These are phyloP conservation scores for Poeciliopsis gracilis DNA, from an alignment of 2,797 vertebrate genomes.

Conservation along the genomic window DNA sequence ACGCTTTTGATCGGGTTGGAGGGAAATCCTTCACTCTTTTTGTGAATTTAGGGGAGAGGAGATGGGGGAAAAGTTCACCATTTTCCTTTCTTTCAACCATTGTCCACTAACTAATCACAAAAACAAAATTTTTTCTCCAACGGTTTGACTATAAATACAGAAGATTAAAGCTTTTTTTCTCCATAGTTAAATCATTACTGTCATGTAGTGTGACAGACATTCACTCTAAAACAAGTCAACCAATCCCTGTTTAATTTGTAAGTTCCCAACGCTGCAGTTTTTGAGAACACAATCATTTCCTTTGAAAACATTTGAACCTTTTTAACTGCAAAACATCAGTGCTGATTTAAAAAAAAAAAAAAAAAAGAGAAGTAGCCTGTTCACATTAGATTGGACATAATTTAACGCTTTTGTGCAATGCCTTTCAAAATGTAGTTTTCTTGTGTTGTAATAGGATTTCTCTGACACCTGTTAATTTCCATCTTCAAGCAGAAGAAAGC, in stretches of 20 bases:
- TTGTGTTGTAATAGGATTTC: not conserved
- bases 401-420: not conserved
- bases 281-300: not conserved
- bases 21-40: not conserved
- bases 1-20: not conserved
- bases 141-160: not conserved
- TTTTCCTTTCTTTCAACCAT: not conserved
- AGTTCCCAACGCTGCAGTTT: not conserved
- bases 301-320: not conserved
- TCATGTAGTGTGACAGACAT: not conserved
- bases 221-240: not conserved
- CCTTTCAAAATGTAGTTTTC: not conserved
- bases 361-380: not conserved
- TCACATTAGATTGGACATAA: not conserved
- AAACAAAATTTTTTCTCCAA: not conserved
- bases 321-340: not conserved
- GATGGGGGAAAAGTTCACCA: not conserved
- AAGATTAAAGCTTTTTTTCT: not conserved
- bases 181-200: not conserved
- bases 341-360: too few relatives aligned
- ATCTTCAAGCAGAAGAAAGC: not conserved
- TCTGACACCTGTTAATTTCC: not conserved
- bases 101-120: not conserved
- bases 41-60: not conserved
- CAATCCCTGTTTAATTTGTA: not conserved